These are phyloP conservation scores for Pseudomyrmex flavicornis DNA, from an alignment of 1,140 invertebrate species.

Conservation along the genomic window DNA sequence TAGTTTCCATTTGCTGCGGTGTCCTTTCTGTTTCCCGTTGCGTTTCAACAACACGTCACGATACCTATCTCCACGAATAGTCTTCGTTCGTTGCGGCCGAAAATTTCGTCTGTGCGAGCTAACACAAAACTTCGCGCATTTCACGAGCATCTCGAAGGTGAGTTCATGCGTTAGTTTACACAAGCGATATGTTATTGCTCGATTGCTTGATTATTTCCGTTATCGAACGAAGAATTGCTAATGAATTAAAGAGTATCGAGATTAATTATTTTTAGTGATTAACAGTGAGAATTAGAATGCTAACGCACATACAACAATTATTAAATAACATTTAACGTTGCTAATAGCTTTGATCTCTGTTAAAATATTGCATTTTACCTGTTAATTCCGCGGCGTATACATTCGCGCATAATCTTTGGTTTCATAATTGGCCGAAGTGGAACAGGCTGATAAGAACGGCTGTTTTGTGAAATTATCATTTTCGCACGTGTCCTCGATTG, in stretches of 20 bases:
- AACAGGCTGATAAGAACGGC: conserved; percentile 26
- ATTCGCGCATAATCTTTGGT: not conserved
- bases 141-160: conserved; percentile 25
- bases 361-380: not conserved
- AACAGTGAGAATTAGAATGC: not conserved
- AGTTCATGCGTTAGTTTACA: not conserved
- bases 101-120: not conserved
- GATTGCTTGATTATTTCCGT: not conserved
- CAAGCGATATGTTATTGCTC: not conserved
- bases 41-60: conserved; percentile 6
- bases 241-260: not conserved
- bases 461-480: conserved; percentile 32
- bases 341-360: not conserved
- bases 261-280: not conserved
- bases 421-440: conserved; percentile 10
- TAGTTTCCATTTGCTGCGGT: conserved; percentile 40
- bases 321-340: not conserved
- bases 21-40: conserved; percentile 10
- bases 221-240: not conserved
- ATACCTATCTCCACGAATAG: not conserved
- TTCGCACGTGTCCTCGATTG: conserved; percentile 7
- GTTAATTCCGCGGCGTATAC: not conserved
- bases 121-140: not conserved
- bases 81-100: conserved; percentile 5
- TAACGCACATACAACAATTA: too few species aligned